Base-by-base conservation (phyloP, 2,113 vertebrate species). In the Phalacrocorax pelagicus region DNA sequence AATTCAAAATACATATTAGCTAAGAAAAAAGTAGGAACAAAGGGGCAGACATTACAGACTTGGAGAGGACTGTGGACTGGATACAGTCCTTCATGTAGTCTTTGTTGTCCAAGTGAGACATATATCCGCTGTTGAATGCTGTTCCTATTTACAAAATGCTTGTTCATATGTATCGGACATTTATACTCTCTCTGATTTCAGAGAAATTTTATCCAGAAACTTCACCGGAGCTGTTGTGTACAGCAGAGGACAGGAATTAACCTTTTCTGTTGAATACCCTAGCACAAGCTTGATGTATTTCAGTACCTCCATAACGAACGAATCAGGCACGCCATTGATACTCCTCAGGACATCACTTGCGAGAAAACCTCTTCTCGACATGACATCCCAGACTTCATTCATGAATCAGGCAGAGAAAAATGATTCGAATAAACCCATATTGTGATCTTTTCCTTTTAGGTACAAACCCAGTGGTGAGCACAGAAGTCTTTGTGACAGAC, bases 391-490 rank as follows among this genome's bases (percentile, higher is more conserved):
- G 21, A 21, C n/a, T 38, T 22, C 30, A 18, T 32, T 18, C 23
- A 67, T 27, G 22, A 38, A 69, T 20, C 19, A 54, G 26, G 12
- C 30, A 82, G 54, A 78, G 12, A 78, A 77, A 88, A 62, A 5
- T 1, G 0, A 47, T 82, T 70, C 5, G 6, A 70, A 27, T 2
- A 46, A 81, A 13, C 4, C 3, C 10, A 12, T 26, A 30, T 6
- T 47, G 24, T 12, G 16, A 59, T 10, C 14, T 70, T 75, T 52
- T 51, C 6, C 5, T 65, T 55, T 79, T 16, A 55, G 15, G 2
- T 44, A 15, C 6, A 44, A 71, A 8, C 19, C 13, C 34, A 55
- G 20, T 21, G 14, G 44, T 14, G 19, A 70, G 22, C 36, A 47
- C 20, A 61, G 27, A 70, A 71, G 5, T 38, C 7, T 52, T 74